These are phyloP conservation scores for Vulpes ferrilata DNA, from an alignment of 2,113 vertebrate species.

Conservation along the genomic window DNA sequence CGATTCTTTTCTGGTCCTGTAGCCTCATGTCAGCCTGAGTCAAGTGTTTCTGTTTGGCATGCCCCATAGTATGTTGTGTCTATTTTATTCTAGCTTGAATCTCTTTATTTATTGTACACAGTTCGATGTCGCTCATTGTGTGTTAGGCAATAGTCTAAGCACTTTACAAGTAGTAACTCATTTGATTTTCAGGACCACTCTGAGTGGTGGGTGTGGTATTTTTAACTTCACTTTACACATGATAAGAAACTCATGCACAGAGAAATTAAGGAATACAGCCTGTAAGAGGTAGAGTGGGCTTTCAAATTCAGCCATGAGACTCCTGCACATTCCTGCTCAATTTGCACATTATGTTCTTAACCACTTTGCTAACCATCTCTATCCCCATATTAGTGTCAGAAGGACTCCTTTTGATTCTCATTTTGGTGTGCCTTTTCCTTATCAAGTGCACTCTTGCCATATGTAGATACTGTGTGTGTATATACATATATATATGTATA, in stretches of 20 bases:
- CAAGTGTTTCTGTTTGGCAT: neutral
- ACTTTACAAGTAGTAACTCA: neutral
- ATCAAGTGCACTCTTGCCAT: neutral
- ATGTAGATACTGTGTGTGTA: neutral
- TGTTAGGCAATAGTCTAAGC: neutral
- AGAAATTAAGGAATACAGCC: neutral
- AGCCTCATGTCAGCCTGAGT: neutral
- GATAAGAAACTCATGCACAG: neutral
- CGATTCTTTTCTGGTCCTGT: neutral
- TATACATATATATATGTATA: too few species aligned
- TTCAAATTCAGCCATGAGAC: neutral
- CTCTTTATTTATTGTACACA: neutral
- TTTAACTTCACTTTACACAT: neutral
- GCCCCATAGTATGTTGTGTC: neutral
- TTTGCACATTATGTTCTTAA: accelerated
- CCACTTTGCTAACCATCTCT: accelerated
- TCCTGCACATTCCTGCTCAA: neutral
- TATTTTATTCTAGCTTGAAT: neutral
- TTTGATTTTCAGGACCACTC: neutral
- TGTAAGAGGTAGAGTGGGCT: neutral
- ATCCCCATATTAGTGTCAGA: neutral
- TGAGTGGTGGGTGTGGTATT: neutral
- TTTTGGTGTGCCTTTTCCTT: neutral
- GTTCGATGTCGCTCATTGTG: neutral
- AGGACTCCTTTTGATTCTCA: neutral